phyloP scores from a whole-genome alignment of 2,888 invertebrate species.

The Caenorhabditis wallacei region DNA sequence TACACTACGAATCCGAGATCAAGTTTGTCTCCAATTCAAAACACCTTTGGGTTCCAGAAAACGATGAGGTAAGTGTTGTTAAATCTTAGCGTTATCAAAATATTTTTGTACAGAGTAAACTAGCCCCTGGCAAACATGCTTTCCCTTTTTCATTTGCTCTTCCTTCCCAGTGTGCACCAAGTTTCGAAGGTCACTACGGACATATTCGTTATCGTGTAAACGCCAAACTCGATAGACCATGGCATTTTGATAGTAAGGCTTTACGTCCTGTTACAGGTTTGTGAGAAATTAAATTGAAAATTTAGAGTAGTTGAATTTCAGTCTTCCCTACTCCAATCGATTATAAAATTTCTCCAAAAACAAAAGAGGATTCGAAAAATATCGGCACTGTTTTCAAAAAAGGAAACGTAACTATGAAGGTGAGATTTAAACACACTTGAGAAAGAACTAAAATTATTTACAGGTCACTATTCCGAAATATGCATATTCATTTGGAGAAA shows the following conservation, averaged over 20 bases:
- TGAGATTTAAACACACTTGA: not conserved
- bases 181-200: not conserved
- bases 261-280: not conserved
- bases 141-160: slow-evolving; percentile 3
- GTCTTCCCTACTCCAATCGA: not conserved
- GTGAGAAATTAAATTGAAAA: not conserved
- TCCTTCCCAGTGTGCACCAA: not conserved
- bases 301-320: too few species aligned
- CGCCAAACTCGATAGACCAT: not conserved
- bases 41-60: not conserved
- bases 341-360: not conserved
- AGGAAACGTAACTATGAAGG: not conserved
- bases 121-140: not conserved
- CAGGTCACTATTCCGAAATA: slow-evolving; percentile 25
- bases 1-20: not conserved
- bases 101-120: not conserved
- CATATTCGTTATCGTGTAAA: not conserved
- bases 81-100: too few species aligned
- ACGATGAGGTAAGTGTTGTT: not conserved
- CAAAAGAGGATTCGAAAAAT: not conserved
- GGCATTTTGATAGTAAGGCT: not conserved
- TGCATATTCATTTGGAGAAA: slow-evolving; percentile 2
- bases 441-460: not conserved
- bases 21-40: not conserved
- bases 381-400: slow-evolving; percentile 19